phyloP scores from a whole-genome alignment of 2,113 vertebrate genomes.

The Gambusia holbrooki region DNA sequence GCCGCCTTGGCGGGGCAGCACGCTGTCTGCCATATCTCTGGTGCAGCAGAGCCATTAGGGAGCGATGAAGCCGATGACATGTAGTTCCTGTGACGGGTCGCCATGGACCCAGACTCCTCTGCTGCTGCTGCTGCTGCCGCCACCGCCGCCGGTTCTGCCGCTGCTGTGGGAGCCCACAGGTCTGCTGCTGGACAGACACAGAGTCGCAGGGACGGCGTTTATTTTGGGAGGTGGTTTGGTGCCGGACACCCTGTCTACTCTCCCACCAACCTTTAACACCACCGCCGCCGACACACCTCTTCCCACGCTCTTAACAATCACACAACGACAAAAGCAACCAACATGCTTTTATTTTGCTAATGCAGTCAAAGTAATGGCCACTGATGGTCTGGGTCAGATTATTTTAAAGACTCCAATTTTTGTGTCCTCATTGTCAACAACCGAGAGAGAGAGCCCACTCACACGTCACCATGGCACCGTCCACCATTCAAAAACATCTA shows the following conservation, averaged over 20 bases:
- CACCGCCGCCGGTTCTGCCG: constrained; percentile 30
- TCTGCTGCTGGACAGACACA: constrained; percentile 66
- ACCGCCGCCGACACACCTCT: constrained; percentile 38
- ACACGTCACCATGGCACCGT: too few species aligned
- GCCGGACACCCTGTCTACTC: constrained; percentile 80
- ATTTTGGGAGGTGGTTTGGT: constrained; percentile 81
- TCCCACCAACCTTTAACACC: constrained; percentile 61
- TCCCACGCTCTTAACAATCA: constrained; percentile 40
- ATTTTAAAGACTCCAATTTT: constrained; percentile 12
- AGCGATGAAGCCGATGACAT: constrained; percentile 80
- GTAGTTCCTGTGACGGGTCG: constrained; percentile 77
- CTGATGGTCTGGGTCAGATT: constrained; percentile 26
- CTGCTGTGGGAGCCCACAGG: constrained; percentile 63
- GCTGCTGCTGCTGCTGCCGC: constrained; percentile 25
- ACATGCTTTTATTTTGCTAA: constrained; percentile 18
- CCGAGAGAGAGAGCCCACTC: too few species aligned
- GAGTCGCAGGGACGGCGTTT: constrained; percentile 65
- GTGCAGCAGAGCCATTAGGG: constrained; percentile 69
- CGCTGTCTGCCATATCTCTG: constrained; percentile 71
- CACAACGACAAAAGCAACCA: constrained; percentile 30
- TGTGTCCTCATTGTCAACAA: neutral
- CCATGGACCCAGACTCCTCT: constrained; percentile 67
- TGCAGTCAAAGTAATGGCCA: constrained; percentile 18
- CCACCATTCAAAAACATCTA: too few species aligned
- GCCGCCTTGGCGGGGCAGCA: constrained; percentile 62